Conservation (phyloP, 30 jellyfish, hydroid and myxozoan species). For the Chrysaora quinquecirrha region DNA sequence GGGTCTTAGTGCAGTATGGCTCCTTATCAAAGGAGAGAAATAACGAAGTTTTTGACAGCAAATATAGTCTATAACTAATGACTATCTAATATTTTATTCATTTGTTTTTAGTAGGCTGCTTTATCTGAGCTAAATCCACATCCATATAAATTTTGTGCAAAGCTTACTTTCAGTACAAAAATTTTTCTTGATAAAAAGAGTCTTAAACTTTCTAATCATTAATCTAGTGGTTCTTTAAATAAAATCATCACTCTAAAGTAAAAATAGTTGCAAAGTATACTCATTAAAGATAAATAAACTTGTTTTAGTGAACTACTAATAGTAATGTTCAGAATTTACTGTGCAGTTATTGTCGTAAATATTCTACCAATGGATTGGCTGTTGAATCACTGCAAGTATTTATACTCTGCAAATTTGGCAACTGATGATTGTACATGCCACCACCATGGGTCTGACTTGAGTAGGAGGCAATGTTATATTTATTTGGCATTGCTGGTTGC, state of each 20-base stretch:
- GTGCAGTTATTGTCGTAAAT: neutral
- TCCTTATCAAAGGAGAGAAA: neutral
- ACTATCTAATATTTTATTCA: neutral
- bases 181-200: too few relatives aligned
- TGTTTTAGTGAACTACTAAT: too few relatives aligned
- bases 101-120: too few relatives aligned
- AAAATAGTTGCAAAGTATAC: too few relatives aligned
- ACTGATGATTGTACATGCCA: neutral
- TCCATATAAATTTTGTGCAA: neutral
- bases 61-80: neutral
- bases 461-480: neutral
- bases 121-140: too few relatives aligned
- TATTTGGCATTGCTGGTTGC: neutral
- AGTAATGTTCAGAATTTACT: too few relatives aligned
- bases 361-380: neutral
- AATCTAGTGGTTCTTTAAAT: too few relatives aligned
- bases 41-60: too few relatives aligned
- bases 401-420: neutral
- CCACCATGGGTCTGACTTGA: neutral
- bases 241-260: too few relatives aligned
- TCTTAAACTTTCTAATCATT: too few relatives aligned
- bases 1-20: neutral
- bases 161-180: too few relatives aligned
- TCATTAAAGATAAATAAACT: too few relatives aligned
- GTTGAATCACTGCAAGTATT: neutral